A percentile compares a stretch with the other conserved stretches of the same genome.
phyloP scores from a whole-genome alignment of 1,140 invertebrate genomes.

The Rhizoglyphus robini region DNA sequence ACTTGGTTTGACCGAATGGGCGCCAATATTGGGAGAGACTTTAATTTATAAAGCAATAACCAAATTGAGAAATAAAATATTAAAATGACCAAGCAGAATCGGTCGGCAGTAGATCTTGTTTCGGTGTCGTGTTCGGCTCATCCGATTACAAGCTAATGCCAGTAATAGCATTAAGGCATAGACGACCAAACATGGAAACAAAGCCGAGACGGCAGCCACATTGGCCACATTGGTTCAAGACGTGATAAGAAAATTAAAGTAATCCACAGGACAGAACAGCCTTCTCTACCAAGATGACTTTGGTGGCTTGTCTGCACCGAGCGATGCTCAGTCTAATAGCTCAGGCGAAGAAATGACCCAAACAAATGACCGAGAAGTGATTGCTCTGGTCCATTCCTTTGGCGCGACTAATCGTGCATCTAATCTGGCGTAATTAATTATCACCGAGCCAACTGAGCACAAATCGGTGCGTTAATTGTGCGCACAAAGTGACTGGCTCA shows the following conservation, averaged over 20 bases:
- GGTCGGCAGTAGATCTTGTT: not conserved
- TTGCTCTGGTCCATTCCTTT: not conserved
- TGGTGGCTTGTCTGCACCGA: not conserved
- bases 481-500: not conserved
- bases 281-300: not conserved
- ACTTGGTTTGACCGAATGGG: no score
- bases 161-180: not conserved
- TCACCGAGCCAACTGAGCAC: slow-evolving; percentile 6
- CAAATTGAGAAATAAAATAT: slow-evolving; percentile 10
- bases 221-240: not conserved
- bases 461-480: slow-evolving; percentile 1
- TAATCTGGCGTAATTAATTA: slow-evolving; percentile 11
- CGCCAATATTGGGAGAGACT: no score
- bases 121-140: not conserved
- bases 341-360: not conserved
- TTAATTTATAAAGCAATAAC: not conserved
- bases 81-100: slow-evolving; percentile 9
- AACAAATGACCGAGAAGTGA: slow-evolving; percentile 3
- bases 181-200: not conserved
- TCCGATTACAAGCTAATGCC: slow-evolving; percentile 9
- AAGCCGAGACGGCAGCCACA: not conserved
- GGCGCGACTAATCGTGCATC: not conserved
- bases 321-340: not conserved
- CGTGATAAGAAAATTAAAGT: slow-evolving; percentile 10
- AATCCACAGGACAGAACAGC: not conserved